Base-by-base conservation (phyloP, 2,888 invertebrate species). In the Drosophila suboccidentalis region DNA sequence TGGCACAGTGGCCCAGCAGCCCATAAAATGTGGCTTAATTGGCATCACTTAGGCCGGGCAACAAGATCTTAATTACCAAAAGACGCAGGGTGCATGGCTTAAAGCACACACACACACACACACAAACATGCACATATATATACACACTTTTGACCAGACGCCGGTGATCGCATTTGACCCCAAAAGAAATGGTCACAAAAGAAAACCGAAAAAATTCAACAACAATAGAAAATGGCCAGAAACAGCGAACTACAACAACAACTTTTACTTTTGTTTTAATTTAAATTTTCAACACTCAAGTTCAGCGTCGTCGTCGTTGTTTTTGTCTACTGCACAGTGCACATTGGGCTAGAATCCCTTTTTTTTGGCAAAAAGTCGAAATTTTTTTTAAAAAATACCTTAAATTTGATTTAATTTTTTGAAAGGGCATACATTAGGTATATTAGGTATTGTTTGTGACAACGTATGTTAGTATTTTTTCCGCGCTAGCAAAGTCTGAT, bases 251-350 rank as follows among this genome's bases (percentile, higher is more conserved):
- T n/a, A 61, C 77, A 81, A 68, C 71, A 83, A 71, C 82, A 79
- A 80, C 87, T 89, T 89, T 89, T 89, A 89, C 89, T 89, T 89
- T 89, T 89, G 71, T 78, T 86, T 77, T 67, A 73, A 66, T 81
- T 85, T 61, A 49, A 65, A 68, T 81, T 82, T 87, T 80, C 82
- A 80, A 88, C 82, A 86, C 76, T 78, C 87, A 87, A 89, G 89
- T 89, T 87, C 86, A 86, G 60, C 71, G 65, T 47, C 63, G 53
- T n/a, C 55, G 60, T 55, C 50, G 63, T 32, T 11, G 54, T 11
- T 17, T 32, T 5, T 32, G 57, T 57, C 59, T 50, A 38, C 39
- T 46, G 79, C 81, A 82, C 70, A 75, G 74, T 74, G n/a, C n/a
- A n/a, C n/a, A n/a, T n/a, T n/a, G n/a, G n/a, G n/a, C n/a, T n/a